Evolutionary conservation across 2,888 invertebrate species (phyloP).

Genomic region (Cantharis rufa): DNA sequence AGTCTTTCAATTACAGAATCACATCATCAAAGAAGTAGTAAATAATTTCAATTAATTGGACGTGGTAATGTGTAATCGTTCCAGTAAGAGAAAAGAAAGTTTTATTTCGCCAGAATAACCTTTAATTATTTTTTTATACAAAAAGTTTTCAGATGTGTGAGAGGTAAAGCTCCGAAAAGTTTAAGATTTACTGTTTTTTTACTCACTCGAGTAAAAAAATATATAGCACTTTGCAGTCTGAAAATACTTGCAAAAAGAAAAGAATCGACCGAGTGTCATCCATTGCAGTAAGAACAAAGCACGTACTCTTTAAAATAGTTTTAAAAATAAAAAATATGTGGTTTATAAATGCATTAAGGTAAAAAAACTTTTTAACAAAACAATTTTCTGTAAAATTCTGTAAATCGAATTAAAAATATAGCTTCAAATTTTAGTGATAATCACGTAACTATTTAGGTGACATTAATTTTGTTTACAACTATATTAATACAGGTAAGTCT

Average conservation of each 20-base stretch:
- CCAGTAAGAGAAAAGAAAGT: neutral
- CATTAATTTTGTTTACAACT: no score
- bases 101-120: neutral
- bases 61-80: neutral
- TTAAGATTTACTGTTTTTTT: neutral
- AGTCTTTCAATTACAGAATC: neutral
- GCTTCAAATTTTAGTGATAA: neutral
- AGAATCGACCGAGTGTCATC: conserved; percentile 11
- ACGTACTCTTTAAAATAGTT: neutral
- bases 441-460: neutral
- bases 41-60: neutral
- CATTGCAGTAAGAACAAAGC: conserved; percentile 12
- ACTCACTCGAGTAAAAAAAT: neutral
- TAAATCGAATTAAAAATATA: neutral
- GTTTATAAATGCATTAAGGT: neutral
- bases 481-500: no score
- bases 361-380: conserved; percentile 1
- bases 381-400: neutral
- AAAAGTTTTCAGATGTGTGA: neutral
- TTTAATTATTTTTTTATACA: neutral
- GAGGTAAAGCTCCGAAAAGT: neutral
- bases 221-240: conserved; percentile 6
- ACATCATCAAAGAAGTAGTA: neutral
- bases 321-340: neutral
- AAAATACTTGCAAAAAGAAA: conserved; percentile 11